Evolutionary conservation across 2,113 vertebrate genomes (phyloP).

Genomic region (Phalacrocorax aristotelis): DNA sequence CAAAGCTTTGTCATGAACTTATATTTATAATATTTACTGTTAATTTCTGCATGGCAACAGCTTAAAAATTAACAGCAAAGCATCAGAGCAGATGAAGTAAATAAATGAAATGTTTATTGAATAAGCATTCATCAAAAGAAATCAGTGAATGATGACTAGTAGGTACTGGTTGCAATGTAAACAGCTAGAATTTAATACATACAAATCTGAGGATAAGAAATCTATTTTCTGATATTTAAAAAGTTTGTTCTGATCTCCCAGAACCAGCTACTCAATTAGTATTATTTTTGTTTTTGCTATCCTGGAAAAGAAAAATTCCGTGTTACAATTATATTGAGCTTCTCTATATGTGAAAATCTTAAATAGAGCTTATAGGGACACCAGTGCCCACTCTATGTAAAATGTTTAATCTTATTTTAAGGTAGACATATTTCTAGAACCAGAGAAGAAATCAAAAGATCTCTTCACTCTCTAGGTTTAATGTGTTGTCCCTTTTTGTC

Average conservation of each 20-base stretch:
- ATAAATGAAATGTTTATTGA: neutral
- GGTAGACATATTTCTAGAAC: neutral
- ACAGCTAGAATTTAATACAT: neutral
- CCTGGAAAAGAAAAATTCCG: neutral
- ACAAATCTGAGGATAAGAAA: neutral
- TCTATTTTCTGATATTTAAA: neutral
- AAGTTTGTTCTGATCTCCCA: neutral
- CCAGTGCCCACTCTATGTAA: neutral
- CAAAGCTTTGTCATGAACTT: neutral
- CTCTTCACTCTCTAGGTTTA: neutral
- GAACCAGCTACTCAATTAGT: neutral
- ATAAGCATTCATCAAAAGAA: neutral
- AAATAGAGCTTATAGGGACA: neutral
- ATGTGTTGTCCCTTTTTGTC: neutral
- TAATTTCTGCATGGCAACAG: neutral
- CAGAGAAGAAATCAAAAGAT: neutral
- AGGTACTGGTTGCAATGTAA: neutral
- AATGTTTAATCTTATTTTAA: neutral
- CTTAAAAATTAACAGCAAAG: neutral
- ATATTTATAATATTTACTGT: neutral
- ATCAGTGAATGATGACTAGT: neutral
- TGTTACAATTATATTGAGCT: neutral
- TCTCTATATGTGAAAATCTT: neutral
- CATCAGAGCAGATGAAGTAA: neutral
- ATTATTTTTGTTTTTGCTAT: neutral